These are phyloP conservation scores for Aphis gossypii DNA, from an alignment of 1,140 invertebrate genomes.

Conservation along the genomic window DNA sequence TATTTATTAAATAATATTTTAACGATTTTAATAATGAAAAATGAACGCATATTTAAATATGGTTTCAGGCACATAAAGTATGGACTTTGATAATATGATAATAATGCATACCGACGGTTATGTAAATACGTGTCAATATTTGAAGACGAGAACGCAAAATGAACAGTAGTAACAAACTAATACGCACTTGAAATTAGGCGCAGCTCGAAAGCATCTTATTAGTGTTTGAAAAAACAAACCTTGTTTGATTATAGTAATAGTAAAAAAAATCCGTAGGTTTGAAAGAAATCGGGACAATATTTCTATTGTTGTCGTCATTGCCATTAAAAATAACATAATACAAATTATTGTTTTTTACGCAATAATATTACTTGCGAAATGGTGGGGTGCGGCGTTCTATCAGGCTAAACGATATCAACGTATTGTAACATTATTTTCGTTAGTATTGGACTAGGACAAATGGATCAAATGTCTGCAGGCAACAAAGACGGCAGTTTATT, in stretches of 20 bases:
- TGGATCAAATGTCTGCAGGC: background rate
- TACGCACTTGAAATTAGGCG: background rate
- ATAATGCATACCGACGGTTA: background rate
- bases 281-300: background rate
- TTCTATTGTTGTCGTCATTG: background rate
- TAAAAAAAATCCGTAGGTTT: background rate
- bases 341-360: background rate
- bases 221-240: background rate
- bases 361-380: background rate
- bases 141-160: background rate
- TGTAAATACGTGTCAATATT: conserved; percentile 8
- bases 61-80: background rate
- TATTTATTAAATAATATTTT: background rate
- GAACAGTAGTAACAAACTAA: background rate
- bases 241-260: background rate
- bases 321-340: conserved; percentile 14
- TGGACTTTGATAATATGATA: background rate
- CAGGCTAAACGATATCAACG: background rate
- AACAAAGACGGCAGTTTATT: background rate
- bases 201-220: background rate
- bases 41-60: background rate
- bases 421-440: background rate
- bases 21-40: background rate
- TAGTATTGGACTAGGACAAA: background rate
- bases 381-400: background rate